Evolutionary conservation across 2,888 invertebrate species (phyloP).

Genomic region (Malthinus flaveolus): DNA sequence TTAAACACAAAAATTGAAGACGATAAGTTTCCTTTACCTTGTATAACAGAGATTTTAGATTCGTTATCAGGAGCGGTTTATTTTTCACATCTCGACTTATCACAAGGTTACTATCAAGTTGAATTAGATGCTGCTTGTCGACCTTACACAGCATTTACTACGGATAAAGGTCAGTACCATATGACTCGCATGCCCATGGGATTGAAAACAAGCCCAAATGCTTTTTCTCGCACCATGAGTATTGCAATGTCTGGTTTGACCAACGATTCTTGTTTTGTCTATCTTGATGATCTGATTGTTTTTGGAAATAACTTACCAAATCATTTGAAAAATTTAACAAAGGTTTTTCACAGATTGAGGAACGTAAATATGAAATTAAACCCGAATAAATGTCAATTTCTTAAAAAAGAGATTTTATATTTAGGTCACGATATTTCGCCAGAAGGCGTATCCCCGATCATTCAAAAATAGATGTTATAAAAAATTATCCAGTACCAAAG

Average conservation of each 20-base stretch:
- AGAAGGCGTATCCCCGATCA: background rate
- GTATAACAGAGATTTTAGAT: slow-evolving; percentile 8
- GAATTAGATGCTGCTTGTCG: slow-evolving; percentile 32
- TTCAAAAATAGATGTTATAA: background rate
- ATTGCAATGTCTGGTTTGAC: slow-evolving; percentile 36
- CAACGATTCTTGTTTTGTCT: slow-evolving; percentile 32
- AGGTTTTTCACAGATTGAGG: background rate
- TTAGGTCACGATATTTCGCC: background rate
- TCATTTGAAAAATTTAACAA: slow-evolving; percentile 32
- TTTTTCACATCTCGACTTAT: slow-evolving; percentile 31
- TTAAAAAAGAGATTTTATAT: too few relatives aligned
- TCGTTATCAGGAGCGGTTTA: slow-evolving; percentile 7
- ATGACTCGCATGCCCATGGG: slow-evolving; percentile 34
- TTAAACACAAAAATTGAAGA: slow-evolving; percentile 23
- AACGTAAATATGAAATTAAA: background rate
- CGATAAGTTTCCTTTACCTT: slow-evolving; percentile 14
- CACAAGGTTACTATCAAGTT: slow-evolving; percentile 38
- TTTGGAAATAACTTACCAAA: slow-evolving; percentile 31
- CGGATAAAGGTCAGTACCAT: slow-evolving; percentile 16
- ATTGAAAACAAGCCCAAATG: slow-evolving; percentile 36
- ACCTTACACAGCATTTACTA: slow-evolving; percentile 36
- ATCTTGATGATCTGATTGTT: slow-evolving; percentile 32
- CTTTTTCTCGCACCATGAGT: slow-evolving; percentile 37
- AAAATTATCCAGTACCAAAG: background rate
- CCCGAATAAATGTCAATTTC: too few relatives aligned